Evolutionary conservation across 2,888 invertebrate species (phyloP).

Genomic region (Eurois occulta): DNA sequence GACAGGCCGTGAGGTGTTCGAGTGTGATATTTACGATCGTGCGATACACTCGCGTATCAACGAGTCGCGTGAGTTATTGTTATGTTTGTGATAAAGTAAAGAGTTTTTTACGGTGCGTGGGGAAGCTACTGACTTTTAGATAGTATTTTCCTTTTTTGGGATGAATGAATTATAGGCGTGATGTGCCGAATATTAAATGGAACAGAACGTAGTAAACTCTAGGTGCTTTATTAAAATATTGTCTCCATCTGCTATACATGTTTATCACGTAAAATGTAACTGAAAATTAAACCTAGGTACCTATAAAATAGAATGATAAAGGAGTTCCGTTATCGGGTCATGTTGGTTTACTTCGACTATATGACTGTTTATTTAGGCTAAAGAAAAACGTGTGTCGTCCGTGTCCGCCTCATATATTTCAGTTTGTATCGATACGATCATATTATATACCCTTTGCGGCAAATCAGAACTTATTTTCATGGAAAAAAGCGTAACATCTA

Average conservation of each 20-base stretch:
- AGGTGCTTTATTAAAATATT: not conserved
- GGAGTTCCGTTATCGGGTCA: conserved; percentile 44
- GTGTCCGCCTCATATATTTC: conserved; percentile 48
- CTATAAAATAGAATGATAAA: conserved; percentile 46
- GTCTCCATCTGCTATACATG: conserved; percentile 2
- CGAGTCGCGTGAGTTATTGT: conserved; percentile 67
- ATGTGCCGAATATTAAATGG: conserved; percentile 37
- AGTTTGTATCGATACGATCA: conserved; percentile 56
- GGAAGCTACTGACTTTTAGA: conserved; percentile 57
- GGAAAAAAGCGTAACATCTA: conserved; percentile 63
- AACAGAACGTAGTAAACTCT: not conserved
- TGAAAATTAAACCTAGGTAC: conserved; percentile 25
- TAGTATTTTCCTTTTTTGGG: conserved; percentile 53
- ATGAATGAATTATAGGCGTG: conserved; percentile 53
- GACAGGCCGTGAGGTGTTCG: conserved; percentile 76
- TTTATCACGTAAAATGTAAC: conserved; percentile 20
- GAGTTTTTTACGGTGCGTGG: conserved; percentile 63
- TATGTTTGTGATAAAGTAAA: conserved; percentile 71
- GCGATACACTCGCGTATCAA: conserved; percentile 67
- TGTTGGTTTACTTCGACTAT: conserved; percentile 50
- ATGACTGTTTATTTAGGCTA: conserved; percentile 61
- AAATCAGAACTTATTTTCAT: conserved; percentile 63
- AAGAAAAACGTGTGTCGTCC: conserved; percentile 57
- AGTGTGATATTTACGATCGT: conserved; percentile 77
- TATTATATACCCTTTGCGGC: conserved; percentile 53